Conservation (phyloP, 2,113 vertebrate species). For the Mesitornis unicolor region DNA sequence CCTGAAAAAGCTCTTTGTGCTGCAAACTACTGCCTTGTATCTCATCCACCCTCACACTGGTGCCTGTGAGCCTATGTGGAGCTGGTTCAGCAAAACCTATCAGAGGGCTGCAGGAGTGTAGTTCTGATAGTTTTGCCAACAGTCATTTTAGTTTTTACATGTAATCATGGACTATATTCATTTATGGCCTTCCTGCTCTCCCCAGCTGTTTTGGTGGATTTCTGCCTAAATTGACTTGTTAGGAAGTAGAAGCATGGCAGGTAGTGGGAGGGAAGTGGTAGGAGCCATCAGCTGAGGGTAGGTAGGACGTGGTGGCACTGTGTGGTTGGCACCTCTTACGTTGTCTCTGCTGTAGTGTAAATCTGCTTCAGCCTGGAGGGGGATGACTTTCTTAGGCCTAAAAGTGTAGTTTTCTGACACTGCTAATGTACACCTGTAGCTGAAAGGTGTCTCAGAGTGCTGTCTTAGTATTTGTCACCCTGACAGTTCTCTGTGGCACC, state of each 20-base stretch:
- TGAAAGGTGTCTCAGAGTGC: background rate
- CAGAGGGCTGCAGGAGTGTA: background rate
- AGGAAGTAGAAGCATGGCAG: background rate
- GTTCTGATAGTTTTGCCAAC: background rate
- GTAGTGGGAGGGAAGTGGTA: background rate
- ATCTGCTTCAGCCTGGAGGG: background rate
- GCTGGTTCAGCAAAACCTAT: background rate
- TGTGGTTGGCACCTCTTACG: background rate
- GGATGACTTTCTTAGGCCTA: background rate
- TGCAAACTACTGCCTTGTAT: accelerated
- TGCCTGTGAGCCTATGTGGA: accelerated
- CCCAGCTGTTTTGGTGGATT: background rate
- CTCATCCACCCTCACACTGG: accelerated
- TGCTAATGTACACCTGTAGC: background rate
- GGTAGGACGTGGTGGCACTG: background rate
- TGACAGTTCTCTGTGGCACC: background rate
- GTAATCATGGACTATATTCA: accelerated
- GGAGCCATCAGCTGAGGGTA: background rate
- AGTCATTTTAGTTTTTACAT: background rate
- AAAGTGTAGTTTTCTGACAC: background rate
- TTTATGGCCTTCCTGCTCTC: background rate
- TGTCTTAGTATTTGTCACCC: background rate
- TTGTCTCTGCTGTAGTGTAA: background rate
- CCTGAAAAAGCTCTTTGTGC: background rate
- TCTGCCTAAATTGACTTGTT: background rate